These are phyloP conservation scores for Pycnonotus jocosus DNA, from an alignment of 2,113 vertebrate species.

Conservation along the genomic window DNA sequence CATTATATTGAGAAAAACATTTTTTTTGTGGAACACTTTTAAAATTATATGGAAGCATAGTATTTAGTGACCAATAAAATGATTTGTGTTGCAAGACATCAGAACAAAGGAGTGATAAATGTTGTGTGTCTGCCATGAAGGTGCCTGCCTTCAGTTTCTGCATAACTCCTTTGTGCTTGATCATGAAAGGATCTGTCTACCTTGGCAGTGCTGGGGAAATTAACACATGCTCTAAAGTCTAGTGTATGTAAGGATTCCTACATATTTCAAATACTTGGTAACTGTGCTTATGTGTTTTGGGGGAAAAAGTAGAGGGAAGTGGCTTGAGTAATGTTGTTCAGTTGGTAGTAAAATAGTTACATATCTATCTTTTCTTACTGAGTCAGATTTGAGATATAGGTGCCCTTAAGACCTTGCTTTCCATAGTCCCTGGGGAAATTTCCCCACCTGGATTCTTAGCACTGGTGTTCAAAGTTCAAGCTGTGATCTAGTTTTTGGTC, in stretches of 20 bases:
- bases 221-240: not conserved
- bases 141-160: not conserved
- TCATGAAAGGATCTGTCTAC: fast-evolving
- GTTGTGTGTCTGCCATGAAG: fast-evolving
- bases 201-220: not conserved
- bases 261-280: not conserved
- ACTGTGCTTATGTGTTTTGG: not conserved
- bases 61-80: not conserved
- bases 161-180: not conserved
- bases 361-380: not conserved
- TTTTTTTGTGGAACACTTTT: not conserved
- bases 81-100: not conserved
- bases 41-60: not conserved
- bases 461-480: not conserved
- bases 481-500: not conserved
- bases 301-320: not conserved
- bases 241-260: not conserved
- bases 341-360: not conserved
- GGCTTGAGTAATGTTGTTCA: not conserved
- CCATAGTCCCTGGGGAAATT: not conserved
- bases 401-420: not conserved
- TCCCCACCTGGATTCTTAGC: not conserved
- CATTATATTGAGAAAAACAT: not conserved
- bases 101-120: not conserved
- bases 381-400: not conserved